A percentile compares a stretch with the other conserved stretches of the same genome.
These are phyloP conservation scores for Anniella stebbinsi DNA, from an alignment of 2,797 vertebrate species.

Conservation along the genomic window DNA sequence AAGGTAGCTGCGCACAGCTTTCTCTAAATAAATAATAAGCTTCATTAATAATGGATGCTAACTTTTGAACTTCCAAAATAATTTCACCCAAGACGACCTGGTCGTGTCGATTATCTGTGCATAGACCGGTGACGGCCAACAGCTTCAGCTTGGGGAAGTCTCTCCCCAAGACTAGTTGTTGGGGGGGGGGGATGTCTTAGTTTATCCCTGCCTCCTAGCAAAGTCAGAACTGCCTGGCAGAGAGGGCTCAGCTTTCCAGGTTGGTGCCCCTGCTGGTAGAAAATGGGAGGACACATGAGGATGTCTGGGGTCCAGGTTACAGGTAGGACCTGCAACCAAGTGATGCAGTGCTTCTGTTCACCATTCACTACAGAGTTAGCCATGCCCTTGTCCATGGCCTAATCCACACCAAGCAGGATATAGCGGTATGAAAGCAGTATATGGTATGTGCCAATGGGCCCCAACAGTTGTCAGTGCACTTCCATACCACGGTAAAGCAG, in stretches of 20 bases:
- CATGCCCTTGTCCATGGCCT: too few relatives aligned
- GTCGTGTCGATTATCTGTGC: too few relatives aligned
- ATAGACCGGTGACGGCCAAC: too few relatives aligned
- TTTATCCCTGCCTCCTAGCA: too few relatives aligned
- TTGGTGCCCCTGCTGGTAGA: background rate
- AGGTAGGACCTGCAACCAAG: too few relatives aligned
- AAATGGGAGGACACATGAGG: background rate
- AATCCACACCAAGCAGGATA: too few relatives aligned
- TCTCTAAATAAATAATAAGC: conserved; percentile 65
- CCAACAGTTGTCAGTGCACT: too few relatives aligned
- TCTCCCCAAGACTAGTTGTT: background rate
- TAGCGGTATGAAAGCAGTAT: too few relatives aligned
- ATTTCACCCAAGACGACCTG: background rate
- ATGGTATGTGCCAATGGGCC: too few relatives aligned
- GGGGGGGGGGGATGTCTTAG: too few relatives aligned
- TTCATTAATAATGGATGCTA: conserved; percentile 63
- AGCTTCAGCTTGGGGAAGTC: background rate
- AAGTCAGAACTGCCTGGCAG: too few relatives aligned
- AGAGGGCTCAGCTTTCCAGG: background rate
- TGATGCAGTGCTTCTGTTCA: background rate
- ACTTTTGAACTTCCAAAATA: background rate
- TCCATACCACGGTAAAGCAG: too few relatives aligned
- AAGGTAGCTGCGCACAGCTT: conserved; percentile 23
- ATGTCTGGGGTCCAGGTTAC: background rate
- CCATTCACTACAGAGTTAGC: background rate